phyloP scores from a whole-genome alignment of 2,113 vertebrate genomes.

The Petaurus breviceps region DNA sequence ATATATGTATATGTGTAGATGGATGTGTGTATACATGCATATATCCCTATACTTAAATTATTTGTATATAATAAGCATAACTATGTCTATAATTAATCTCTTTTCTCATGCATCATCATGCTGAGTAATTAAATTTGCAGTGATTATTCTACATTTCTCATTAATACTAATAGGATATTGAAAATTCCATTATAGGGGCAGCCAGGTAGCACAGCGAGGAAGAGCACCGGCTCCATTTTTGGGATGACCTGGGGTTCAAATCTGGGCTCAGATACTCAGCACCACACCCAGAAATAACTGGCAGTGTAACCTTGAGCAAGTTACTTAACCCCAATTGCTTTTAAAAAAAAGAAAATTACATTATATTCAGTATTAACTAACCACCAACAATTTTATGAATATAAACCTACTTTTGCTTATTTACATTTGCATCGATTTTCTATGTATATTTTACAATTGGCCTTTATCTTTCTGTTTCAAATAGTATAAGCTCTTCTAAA shows the following conservation, averaged over 20 bases:
- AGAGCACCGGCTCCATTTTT: no score
- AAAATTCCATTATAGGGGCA: not conserved
- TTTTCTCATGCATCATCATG: not conserved
- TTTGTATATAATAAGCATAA: not conserved
- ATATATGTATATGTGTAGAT: no score
- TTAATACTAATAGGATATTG: not conserved
- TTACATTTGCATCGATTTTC: not conserved
- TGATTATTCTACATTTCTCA: not conserved
- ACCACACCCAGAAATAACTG: no score
- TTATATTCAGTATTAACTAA: not conserved
- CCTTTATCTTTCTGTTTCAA: not conserved
- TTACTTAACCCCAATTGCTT: no score
- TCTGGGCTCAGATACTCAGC: no score
- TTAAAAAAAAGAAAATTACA: not conserved
- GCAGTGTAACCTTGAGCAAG: no score
- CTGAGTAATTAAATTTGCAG: not conserved
- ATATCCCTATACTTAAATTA: not conserved
- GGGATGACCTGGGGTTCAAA: no score
- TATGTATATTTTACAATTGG: not conserved
- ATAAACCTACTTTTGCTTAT: not conserved
- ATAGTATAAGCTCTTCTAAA: not conserved
- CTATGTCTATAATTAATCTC: not conserved
- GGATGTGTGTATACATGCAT: no score
- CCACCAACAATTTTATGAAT: not conserved
- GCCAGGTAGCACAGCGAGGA: no score